Evolutionary conservation across 2,113 vertebrate species (phyloP), one percentile per base, ranked within the genome.

Genomic region (Promerops cafer): DNA sequence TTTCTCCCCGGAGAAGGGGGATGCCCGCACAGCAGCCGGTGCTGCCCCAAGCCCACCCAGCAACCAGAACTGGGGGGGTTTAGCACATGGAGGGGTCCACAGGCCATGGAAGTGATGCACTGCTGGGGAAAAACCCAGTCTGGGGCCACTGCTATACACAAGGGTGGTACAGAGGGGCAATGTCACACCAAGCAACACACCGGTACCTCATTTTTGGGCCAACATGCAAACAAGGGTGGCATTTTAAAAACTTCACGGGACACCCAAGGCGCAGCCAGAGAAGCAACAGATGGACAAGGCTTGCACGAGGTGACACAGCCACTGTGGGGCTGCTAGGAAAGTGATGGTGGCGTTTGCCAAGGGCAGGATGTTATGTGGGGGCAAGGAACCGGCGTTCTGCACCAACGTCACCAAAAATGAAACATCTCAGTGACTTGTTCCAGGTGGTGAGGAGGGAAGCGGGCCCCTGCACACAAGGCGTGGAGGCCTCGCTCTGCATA

Each of bases 271-370:
- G 33, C 39, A 47, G 42, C 42, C 0, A 0, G 57, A 68, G 39
- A 24, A 66, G 78, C 17, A 13, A 50, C 1, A 40, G 69, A 45
- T 19, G 40, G 76, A 11, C 14, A 18, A 54, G 28, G 57, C 40
- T 63, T 35, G 19, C 61, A 65, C 35, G 66, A 89, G 40, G 8
- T 22, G 47, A 2, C 54, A 60, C 39, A 13, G 80, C 13, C 33
- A 16, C 65, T 1, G 0, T 2, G 5, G 39, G 33, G 17, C 59
- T 72, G 45, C 45, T 21, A 4, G 42, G 30, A 60, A 45, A 59
- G 54, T 1, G 1, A 22, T 0, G 1, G 54, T 5, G 0, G 50
- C 6, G 1, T 42, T 39, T 80, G 37, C 54, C 50, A 6, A 1
- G n/a, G 78, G 26, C 1, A 7, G 44, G 33, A 20, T 42, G 1